Conservation (phyloP, 2,888 invertebrate species). For the Stenichneumon culpator region DNA sequence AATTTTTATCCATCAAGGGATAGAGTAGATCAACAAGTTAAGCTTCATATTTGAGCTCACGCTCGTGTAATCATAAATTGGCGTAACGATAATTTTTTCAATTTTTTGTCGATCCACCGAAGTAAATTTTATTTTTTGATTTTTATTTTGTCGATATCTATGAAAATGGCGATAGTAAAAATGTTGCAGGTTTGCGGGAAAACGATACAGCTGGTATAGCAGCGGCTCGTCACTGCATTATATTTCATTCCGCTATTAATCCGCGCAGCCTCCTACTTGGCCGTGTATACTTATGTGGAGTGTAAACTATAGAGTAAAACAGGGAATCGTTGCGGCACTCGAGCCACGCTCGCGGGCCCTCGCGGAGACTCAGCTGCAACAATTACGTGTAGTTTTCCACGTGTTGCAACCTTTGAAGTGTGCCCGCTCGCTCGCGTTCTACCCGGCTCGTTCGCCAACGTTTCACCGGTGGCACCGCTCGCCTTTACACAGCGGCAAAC, state of each 20-base stretch:
- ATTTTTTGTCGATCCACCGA: too few species aligned
- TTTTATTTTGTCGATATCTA: too few species aligned
- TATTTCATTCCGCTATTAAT: conserved; percentile 57
- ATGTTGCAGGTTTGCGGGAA: conserved; percentile 10
- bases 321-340: conserved; percentile 71
- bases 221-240: conserved; percentile 71
- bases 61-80: too few species aligned
- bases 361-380: conserved; percentile 72
- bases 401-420: conserved; percentile 76
- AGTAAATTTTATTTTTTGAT: too few species aligned
- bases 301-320: conserved; percentile 1
- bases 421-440: conserved; percentile 49
- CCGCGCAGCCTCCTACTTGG: conserved; percentile 18
- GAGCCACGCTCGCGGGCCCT: conserved; percentile 36
- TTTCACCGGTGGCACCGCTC: conserved; percentile 7
- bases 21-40: too few species aligned
- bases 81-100: too few species aligned
- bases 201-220: conserved; percentile 2
- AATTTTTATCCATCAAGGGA: too few species aligned
- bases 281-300: neutral
- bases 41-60: too few species aligned
- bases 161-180: neutral
- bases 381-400: conserved; percentile 78
- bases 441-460: conserved; percentile 28
- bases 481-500: neutral